Evolutionary conservation across 2,113 vertebrate genomes (phyloP), one percentile per base, ranked within the genome.

Genomic region (Bubo scandiacus): DNA sequence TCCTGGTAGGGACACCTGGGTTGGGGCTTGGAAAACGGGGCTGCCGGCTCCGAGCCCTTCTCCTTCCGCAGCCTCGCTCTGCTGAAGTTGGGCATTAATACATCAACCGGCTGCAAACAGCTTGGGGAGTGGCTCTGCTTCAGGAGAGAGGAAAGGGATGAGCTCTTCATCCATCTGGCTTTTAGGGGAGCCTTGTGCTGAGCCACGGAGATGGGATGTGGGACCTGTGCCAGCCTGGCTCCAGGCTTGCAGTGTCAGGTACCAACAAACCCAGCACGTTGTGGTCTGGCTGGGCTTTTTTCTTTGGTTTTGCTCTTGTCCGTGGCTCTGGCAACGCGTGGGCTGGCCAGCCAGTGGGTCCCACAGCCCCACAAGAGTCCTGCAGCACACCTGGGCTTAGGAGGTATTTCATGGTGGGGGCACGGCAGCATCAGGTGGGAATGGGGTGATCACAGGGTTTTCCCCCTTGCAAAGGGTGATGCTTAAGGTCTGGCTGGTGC

Each of bases 161-260:
- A 70, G 19, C 16, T 45, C 43, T 72, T 68, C 8, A 3, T 47
- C 32, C 30, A 0, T 11, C n/a, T 11, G 3, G 49, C 49, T 47
- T 73, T 73, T 17, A 42, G 0, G 2, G 49, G 43, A 77, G 23
- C 68, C 40, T 63, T 3, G 0, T 0, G 0, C 19, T 3, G 27
- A 68, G 32, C 43, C 26, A 4, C 0, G 2, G 72, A 20, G 81
- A 10, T 12, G 66, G 18, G 11, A 58, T 19, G 0, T 43, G 91
- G 45, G 72, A 95, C 38, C 62, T 19, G 47, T 47, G 68, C 47
- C 67, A 84, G 72, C 85, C 55, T 1, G 0, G 36, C 9, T 51
- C 5, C 0, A 2, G 81, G 38, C 38, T 61, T 19, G 23, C 38
- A 2, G 81, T 34, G 47, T 32, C 7, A 2, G 29, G 18, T 3